Conservation (phyloP, 2,113 vertebrate species). For the Brevimyrus niger region DNA sequence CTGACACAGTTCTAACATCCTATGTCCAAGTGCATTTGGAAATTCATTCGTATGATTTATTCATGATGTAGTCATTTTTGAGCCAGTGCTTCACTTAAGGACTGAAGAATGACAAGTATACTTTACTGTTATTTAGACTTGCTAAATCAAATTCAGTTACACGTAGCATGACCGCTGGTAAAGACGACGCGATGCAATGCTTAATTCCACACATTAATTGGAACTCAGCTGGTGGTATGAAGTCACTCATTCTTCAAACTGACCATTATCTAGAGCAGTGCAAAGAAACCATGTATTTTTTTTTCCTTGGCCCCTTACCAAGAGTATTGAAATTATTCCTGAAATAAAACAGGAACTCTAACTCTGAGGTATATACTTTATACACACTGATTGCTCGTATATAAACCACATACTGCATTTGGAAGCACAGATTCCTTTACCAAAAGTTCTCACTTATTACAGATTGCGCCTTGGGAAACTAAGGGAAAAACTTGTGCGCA, state of each 20-base stretch:
- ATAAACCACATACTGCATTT: not conserved
- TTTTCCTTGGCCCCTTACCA: not conserved
- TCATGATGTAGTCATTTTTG: not conserved
- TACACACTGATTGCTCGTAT: not conserved
- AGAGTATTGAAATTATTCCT: not conserved
- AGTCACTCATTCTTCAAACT: not conserved
- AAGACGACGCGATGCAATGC: not conserved
- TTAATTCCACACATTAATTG: not conserved
- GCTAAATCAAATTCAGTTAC: not conserved
- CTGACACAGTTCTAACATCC: not conserved
- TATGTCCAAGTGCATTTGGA: not conserved
- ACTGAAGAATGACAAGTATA: not conserved
- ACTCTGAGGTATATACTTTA: not conserved
- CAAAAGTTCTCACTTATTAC: not conserved
- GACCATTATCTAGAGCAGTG: not conserved
- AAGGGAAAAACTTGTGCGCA: not conserved
- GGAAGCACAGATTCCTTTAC: not conserved
- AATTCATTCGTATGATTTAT: not conserved
- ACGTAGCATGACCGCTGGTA: not conserved
- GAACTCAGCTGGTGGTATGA: not conserved
- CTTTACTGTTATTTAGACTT: not conserved
- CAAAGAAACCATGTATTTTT: not conserved
- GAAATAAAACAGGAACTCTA: not conserved
- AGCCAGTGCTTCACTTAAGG: not conserved
- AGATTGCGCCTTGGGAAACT: not conserved